Evolutionary conservation across 1,140 invertebrate species (phyloP).

Genomic region (Zaprionus ornatus): DNA sequence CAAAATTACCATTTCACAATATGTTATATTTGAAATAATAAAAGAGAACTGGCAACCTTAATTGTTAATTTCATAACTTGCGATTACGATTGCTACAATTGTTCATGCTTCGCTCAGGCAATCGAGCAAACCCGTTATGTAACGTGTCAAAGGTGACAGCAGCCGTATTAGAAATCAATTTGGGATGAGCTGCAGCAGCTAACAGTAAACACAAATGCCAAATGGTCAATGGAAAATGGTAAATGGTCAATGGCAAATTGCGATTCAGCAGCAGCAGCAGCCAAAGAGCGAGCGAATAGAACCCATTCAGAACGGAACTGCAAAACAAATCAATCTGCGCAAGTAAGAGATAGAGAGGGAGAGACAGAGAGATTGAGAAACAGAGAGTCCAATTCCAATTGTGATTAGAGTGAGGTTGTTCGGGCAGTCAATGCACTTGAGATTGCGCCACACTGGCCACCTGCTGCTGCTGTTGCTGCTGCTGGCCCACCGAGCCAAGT

Average conservation of each 20-base stretch:
- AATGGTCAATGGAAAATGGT: conserved; percentile 52
- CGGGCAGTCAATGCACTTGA: conserved; percentile 73
- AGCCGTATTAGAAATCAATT: conserved; percentile 71
- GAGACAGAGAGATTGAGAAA: conserved; percentile 7
- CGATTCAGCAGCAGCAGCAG: conserved; percentile 21
- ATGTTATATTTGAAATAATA: too few species aligned
- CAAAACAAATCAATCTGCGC: conserved; percentile 74
- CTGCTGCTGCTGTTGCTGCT: conserved; percentile 3
- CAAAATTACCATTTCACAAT: too few species aligned
- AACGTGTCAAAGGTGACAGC: conserved; percentile 78
- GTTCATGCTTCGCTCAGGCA: background rate
- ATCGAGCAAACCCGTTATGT: conserved; percentile 54
- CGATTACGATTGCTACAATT: background rate
- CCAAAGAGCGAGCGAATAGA: conserved; percentile 8
- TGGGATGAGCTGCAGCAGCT: conserved; percentile 56
- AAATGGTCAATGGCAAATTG: conserved; percentile 52
- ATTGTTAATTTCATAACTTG: background rate
- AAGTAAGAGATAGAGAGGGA: background rate
- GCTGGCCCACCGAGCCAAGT: conserved; percentile 35
- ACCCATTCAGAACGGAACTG: conserved; percentile 43
- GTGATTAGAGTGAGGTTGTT: conserved; percentile 39
- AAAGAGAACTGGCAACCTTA: background rate
- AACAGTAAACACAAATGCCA: conserved; percentile 67
- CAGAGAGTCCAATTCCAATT: conserved; percentile 59
- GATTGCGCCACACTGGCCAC: conserved; percentile 50